phyloP scores from a whole-genome alignment of 2,797 vertebrate species.

The Lutjanus campechanus region DNA sequence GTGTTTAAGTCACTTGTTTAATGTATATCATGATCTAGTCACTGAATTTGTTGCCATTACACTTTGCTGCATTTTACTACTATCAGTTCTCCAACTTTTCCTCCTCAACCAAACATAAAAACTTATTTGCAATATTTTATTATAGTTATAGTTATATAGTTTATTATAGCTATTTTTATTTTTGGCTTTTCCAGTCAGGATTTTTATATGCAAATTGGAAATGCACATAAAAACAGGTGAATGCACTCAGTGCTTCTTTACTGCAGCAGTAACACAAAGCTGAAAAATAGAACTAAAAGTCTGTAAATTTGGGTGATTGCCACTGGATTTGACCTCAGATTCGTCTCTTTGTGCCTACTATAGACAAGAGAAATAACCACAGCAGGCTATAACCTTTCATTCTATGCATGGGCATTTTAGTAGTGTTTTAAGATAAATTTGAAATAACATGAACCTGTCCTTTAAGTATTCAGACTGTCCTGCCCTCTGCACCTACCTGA shows the following conservation, averaged over 20 bases:
- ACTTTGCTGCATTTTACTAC: not conserved
- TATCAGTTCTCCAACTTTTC: not conserved
- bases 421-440: not conserved
- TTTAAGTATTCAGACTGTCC: constrained; percentile 2
- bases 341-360: not conserved
- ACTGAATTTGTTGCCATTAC: not conserved
- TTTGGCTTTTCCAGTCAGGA: no score
- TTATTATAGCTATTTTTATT: no score
- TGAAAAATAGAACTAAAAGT: not conserved
- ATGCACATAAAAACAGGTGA: no score
- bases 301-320: not conserved
- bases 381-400: not conserved
- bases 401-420: not conserved
- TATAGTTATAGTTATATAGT: no score
- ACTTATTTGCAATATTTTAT: no score
- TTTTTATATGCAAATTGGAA: no score
- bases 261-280: not conserved
- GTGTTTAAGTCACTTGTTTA: not conserved
- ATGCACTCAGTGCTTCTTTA: not conserved
- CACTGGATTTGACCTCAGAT: no score
- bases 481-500: constrained; percentile 83
- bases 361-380: not conserved
- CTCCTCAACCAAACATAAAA: not conserved
- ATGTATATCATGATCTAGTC: not conserved
- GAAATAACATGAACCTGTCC: not conserved